These are phyloP conservation scores for Dexiosoma caninum DNA, from an alignment of 2,888 invertebrate species.

Conservation along the genomic window DNA sequence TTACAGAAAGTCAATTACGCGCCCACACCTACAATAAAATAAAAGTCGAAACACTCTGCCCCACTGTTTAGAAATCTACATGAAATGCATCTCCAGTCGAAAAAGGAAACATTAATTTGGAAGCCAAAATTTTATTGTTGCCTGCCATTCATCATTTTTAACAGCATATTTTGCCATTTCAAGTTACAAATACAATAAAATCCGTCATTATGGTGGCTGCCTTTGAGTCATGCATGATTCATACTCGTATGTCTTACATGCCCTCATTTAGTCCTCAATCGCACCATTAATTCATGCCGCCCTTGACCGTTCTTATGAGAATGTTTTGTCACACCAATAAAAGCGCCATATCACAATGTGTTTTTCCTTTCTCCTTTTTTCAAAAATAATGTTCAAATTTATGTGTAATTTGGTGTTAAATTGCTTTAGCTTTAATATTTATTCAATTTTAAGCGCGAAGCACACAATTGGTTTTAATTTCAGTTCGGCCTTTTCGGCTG, in stretches of 20 bases:
- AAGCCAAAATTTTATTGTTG: not conserved
- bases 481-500: not conserved
- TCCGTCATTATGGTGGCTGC: not conserved
- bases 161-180: not conserved
- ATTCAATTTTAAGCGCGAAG: conserved; percentile 28
- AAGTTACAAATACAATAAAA: not conserved
- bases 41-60: too few relatives aligned
- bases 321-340: not conserved
- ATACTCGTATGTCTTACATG: conserved; percentile 27
- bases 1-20: too few relatives aligned
- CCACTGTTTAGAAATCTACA: too few relatives aligned
- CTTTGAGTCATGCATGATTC: conserved; percentile 24
- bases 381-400: conserved; percentile 29
- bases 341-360: not conserved
- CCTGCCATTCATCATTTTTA: not conserved
- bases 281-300: not conserved
- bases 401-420: conserved; percentile 54
- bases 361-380: not conserved
- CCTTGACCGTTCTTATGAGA: not conserved
- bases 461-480: not conserved
- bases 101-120: too few relatives aligned
- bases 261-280: not conserved
- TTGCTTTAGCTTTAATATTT: conserved; percentile 41
- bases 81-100: too few relatives aligned
- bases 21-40: too few relatives aligned